These are phyloP conservation scores for Phengaris arion DNA, from an alignment of 2,888 invertebrate species.

Conservation along the genomic window DNA sequence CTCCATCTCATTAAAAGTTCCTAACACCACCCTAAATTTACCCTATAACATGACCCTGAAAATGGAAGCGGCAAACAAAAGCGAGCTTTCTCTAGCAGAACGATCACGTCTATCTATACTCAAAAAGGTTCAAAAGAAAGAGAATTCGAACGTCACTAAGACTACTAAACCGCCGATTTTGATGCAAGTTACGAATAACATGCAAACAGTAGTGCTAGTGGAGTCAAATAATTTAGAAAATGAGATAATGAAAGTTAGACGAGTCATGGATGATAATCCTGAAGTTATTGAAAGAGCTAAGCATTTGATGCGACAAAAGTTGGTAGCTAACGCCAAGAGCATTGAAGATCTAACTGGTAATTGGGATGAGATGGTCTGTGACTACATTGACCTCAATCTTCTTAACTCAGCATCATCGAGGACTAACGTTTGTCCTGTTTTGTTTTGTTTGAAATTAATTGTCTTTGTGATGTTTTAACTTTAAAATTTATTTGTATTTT, in stretches of 20 bases:
- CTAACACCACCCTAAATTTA: conserved; percentile 29
- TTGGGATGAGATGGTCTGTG: conserved; percentile 68
- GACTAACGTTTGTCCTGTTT: not conserved
- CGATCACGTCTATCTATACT: conserved; percentile 65
- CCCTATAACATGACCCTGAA: conserved; percentile 8
- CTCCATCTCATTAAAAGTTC: conserved; percentile 25
- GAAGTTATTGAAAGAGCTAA: conserved; percentile 53
- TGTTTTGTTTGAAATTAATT: conserved; percentile 5
- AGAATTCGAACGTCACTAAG: conserved; percentile 43
- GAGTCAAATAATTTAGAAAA: conserved; percentile 50
- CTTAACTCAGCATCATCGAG: conserved; percentile 39
- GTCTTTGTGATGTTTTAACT: not conserved
- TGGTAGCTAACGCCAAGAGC: conserved; percentile 54
- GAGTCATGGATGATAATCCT: conserved; percentile 51
- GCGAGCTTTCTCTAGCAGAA: conserved; percentile 57
- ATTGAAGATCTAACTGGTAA: conserved; percentile 64
- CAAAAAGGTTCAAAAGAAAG: conserved; percentile 60
- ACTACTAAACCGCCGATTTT: conserved; percentile 63
- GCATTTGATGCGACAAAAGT: conserved; percentile 60
- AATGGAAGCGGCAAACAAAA: conserved; percentile 24
- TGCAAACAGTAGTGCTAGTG: conserved; percentile 62
- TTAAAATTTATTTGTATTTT: conserved; percentile 16
- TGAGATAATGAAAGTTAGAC: conserved; percentile 46
- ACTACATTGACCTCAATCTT: conserved; percentile 62
- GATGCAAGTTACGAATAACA: conserved; percentile 54